phyloP scores from a whole-genome alignment of 2,797 vertebrate species.

The Dallia pectoralis region DNA sequence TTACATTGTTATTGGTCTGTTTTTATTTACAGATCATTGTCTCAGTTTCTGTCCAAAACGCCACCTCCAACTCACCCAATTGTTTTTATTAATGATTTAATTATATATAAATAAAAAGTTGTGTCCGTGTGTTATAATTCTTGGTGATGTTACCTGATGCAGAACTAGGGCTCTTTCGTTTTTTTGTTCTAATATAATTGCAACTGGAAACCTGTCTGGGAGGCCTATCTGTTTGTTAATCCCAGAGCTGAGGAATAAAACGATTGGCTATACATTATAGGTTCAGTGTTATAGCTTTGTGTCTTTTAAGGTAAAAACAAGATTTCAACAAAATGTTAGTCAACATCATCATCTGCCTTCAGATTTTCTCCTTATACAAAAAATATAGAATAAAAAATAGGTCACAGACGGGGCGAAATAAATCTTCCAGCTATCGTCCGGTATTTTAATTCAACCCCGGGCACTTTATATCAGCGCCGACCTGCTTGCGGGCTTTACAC shows the following conservation, averaged over 20 bases:
- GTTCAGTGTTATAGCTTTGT: background rate
- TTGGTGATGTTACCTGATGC: background rate
- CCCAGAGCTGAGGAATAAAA: background rate
- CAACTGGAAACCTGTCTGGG: background rate
- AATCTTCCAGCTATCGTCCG: conserved; percentile 20
- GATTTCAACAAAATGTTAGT: background rate
- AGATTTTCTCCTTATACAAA: background rate
- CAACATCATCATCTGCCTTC: background rate
- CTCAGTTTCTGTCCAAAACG: background rate
- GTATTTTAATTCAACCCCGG: conserved; percentile 52
- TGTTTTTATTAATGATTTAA: too few species aligned
- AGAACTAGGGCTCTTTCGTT: background rate
- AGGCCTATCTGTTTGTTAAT: background rate
- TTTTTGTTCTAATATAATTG: background rate
- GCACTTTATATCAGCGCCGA: conserved; percentile 61
- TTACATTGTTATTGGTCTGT: background rate
- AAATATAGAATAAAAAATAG: conserved; percentile 5
- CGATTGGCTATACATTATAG: background rate
- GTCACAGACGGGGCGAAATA: conserved; percentile 21
- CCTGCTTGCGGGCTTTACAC: conserved; percentile 59
- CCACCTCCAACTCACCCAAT: too few species aligned
- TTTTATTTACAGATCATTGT: background rate
- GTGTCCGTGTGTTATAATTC: background rate
- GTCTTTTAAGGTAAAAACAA: background rate
- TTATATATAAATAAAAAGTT: too few species aligned